Percentiles rank a stretch among this genome's conserved stretches.
Conservation (phyloP, 2,113 vertebrate species). For the Fulmarus glacialis region DNA sequence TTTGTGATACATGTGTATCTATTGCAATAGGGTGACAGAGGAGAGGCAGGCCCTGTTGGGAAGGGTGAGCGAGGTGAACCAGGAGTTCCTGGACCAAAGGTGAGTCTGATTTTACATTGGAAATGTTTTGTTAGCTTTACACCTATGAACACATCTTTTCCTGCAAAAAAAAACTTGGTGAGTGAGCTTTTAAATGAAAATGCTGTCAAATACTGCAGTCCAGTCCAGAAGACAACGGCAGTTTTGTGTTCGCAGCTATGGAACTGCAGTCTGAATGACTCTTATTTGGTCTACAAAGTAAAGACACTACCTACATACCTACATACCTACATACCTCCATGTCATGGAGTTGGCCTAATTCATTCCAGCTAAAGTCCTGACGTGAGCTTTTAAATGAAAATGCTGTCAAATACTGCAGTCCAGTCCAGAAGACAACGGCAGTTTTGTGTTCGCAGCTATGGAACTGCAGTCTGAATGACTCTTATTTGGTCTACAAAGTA, state of each 20-base stretch:
- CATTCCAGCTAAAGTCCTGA: not conserved
- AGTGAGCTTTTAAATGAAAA: not conserved
- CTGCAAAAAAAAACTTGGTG: not conserved
- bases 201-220: not conserved
- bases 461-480: not conserved
- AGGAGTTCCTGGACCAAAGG: constrained; percentile 88
- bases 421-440: not conserved
- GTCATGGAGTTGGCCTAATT: not conserved
- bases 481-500: not conserved
- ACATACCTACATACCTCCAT: too few species aligned
- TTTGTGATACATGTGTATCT: not conserved
- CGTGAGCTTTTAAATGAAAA: too few species aligned
- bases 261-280: not conserved
- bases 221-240: not conserved
- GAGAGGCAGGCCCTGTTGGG: constrained; percentile 87
- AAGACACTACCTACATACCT: not conserved
- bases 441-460: constrained; percentile 11
- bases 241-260: constrained; percentile 11
- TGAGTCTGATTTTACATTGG: constrained; percentile 63
- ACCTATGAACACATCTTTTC: not conserved
- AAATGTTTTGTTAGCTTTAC: not conserved
- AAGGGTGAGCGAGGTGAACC: constrained; percentile 90
- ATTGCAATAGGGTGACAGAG: constrained; percentile 87
- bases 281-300: not conserved
- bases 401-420: not conserved